Conservation (phyloP, 1,140 invertebrate species). For the Nautilus pompilius region DNA sequence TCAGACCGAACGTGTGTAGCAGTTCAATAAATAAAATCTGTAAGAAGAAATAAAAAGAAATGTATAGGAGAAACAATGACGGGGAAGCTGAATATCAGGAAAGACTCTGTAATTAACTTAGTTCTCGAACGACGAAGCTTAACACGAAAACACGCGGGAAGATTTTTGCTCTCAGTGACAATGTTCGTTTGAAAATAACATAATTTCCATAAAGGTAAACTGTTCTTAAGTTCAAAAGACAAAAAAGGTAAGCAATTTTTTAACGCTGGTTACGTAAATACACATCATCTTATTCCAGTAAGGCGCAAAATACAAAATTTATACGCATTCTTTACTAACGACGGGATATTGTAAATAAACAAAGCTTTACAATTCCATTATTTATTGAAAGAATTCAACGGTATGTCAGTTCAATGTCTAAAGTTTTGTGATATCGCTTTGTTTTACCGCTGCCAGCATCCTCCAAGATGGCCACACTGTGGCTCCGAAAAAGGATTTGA, state of each 20-base stretch:
- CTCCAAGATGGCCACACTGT: slow-evolving; percentile 42
- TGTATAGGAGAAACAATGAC: not conserved
- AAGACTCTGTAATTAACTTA: too few species aligned
- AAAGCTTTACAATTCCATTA: not conserved
- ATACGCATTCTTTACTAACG: not conserved
- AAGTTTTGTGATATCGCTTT: not conserved
- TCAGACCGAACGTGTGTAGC: slow-evolving; percentile 79
- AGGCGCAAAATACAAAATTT: not conserved
- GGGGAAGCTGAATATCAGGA: too few species aligned
- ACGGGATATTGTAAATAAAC: not conserved
- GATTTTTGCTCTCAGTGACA: not conserved
- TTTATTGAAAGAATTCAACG: not conserved
- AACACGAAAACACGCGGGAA: not conserved
- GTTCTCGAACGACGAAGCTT: not conserved
- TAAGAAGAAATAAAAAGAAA: slow-evolving; percentile 16
- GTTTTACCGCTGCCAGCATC: slow-evolving; percentile 31
- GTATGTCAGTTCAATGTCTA: not conserved
- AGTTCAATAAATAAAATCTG: slow-evolving; percentile 72
- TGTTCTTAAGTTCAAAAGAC: not conserved
- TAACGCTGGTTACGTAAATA: too few species aligned
- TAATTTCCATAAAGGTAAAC: not conserved
- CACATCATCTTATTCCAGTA: not conserved
- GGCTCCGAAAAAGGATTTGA: slow-evolving; percentile 45
- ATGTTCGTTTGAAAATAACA: not conserved
- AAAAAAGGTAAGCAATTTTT: too few species aligned